Conservation (phyloP, 2,113 vertebrate species). For the Symphodus melops region DNA sequence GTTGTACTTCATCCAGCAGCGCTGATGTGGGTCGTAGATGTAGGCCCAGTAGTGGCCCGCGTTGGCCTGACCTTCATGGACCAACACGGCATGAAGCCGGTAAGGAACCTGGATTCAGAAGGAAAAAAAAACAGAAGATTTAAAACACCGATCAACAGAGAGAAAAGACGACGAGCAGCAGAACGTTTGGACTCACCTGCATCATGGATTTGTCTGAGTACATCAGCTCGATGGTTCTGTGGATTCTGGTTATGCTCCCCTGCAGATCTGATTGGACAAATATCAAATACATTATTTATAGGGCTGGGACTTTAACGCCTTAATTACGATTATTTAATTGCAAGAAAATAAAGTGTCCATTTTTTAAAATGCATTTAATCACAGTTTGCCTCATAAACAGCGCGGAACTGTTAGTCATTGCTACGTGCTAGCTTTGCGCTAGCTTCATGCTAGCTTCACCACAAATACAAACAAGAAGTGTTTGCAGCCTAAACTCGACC, state of each 20-base stretch:
- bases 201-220: conserved; percentile 98
- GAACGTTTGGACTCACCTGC: conserved; percentile 84
- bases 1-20: conserved; percentile 99
- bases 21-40: conserved; percentile 93
- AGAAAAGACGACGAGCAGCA: fast-evolving
- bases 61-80: conserved; percentile 98
- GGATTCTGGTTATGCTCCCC: conserved; percentile 96
- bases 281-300: too few relatives aligned
- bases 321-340: too few relatives aligned
- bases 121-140: not conserved
- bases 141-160: not conserved
- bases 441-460: too few relatives aligned
- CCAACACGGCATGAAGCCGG: conserved; percentile 95
- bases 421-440: too few relatives aligned
- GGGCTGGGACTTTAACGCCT: too few relatives aligned
- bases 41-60: conserved; percentile 99
- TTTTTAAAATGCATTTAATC: too few relatives aligned
- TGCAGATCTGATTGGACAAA: conserved; percentile 87
- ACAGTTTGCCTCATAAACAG: too few relatives aligned
- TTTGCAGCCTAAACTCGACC: too few relatives aligned
- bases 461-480: too few relatives aligned
- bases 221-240: conserved; percentile 97
- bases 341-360: too few relatives aligned
- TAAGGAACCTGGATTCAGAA: conserved; percentile 89
- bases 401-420: too few relatives aligned